These are phyloP conservation scores for Drosophila navojoa DNA, from an alignment of 1,140 invertebrate genomes.

Conservation along the genomic window DNA sequence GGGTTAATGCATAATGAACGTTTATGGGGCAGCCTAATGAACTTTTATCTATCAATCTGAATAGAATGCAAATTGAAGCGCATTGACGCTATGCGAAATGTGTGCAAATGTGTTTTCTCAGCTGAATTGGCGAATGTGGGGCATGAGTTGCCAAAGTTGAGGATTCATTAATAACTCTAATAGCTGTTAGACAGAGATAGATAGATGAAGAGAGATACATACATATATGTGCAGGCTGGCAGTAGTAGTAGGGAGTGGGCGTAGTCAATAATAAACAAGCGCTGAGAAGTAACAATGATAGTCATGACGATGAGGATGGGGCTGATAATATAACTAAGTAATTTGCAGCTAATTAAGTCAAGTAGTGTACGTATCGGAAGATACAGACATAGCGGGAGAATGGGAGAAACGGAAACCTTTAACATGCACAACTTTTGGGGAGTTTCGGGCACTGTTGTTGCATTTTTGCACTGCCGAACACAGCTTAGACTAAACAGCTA, in stretches of 20 bases:
- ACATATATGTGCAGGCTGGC: too few species aligned
- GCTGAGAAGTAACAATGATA: conserved; percentile 7
- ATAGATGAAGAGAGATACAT: background rate
- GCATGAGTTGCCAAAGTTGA: conserved; percentile 9
- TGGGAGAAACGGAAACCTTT: background rate
- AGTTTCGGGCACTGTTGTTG: background rate
- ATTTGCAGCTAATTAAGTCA: conserved; percentile 62
- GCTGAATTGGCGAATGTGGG: conserved; percentile 10
- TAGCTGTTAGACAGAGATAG: background rate
- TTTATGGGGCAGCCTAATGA: conserved; percentile 2
- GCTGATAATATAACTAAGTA: conserved; percentile 33
- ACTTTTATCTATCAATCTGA: conserved; percentile 9
- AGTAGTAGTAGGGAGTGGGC: background rate
- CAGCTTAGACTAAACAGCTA: too few species aligned
- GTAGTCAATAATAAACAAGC: conserved; percentile 4
- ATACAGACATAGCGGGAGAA: background rate
- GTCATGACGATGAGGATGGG: background rate
- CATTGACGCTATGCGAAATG: too few species aligned
- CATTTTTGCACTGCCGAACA: conserved; percentile 4
- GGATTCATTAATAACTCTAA: conserved; percentile 25
- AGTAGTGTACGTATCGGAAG: conserved; percentile 13
- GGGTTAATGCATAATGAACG: background rate
- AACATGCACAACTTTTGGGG: background rate
- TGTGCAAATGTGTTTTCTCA: conserved; percentile 2
- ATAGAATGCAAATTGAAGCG: conserved; percentile 11